A percentile compares a stretch with the other conserved stretches of the same genome.
Conservation (phyloP, 2,113 vertebrate genomes). For the Gallinago paraguaiae region DNA sequence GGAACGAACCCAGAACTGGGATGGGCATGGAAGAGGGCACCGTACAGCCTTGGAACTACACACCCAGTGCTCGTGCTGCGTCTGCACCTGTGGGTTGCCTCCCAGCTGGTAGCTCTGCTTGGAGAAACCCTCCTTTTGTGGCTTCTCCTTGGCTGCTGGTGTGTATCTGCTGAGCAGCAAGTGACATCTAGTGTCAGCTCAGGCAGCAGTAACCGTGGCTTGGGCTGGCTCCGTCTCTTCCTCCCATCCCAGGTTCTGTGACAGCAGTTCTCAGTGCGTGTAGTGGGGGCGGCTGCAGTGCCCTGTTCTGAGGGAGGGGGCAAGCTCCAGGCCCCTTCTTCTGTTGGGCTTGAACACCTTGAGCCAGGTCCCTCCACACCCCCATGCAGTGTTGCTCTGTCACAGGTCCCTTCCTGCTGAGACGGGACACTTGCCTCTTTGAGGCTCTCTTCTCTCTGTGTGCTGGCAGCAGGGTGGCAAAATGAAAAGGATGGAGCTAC, state of each 20-base stretch:
- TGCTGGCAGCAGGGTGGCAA: background rate
- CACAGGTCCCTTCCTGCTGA: background rate
- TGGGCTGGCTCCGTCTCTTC: background rate
- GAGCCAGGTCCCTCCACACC: background rate
- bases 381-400: fast-evolving
- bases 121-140: background rate
- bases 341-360: background rate
- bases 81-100: background rate
- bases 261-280: background rate
- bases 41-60: background rate
- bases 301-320: background rate
- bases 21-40: fast-evolving
- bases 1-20: background rate
- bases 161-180: background rate
- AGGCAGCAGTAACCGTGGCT: background rate
- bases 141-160: background rate
- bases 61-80: background rate
- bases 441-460: background rate
- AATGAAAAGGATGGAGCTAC: background rate
- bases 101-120: fast-evolving
- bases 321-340: background rate
- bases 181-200: slow-evolving; percentile 44
- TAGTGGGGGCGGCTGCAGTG: background rate
- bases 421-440: background rate
- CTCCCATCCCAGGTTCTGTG: background rate